Conservation (phyloP, 2,113 vertebrate genomes). For the Strix aluco region DNA sequence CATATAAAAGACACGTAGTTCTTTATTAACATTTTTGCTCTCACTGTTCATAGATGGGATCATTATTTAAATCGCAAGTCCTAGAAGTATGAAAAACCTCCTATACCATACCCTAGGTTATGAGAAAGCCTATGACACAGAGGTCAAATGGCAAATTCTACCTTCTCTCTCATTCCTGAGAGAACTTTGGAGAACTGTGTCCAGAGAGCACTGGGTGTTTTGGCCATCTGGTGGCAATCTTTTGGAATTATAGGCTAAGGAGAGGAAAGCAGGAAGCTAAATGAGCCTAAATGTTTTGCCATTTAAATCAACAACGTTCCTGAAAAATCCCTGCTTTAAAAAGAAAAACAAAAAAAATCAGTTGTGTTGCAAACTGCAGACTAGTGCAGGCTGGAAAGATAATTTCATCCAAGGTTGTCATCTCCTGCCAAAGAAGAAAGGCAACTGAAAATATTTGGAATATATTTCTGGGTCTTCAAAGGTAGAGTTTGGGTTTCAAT, state of each 20-base stretch:
- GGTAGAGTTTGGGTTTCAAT: neutral
- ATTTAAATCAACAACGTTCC: neutral
- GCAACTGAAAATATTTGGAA: neutral
- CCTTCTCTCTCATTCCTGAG: neutral
- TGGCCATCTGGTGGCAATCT: neutral
- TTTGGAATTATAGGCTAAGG: neutral
- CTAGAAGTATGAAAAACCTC: neutral
- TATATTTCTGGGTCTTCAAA: neutral
- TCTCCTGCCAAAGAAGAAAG: constrained; percentile 1
- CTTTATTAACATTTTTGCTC: neutral
- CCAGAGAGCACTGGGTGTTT: neutral
- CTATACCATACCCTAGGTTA: neutral
- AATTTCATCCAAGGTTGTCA: neutral
- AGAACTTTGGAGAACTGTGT: neutral
- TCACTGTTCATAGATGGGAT: neutral
- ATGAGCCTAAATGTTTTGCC: neutral
- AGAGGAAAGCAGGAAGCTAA: neutral
- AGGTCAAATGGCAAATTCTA: neutral
- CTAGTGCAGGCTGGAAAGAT: neutral
- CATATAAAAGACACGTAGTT: neutral
- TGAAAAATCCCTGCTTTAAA: neutral
- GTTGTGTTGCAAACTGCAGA: neutral
- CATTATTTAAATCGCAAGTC: neutral
- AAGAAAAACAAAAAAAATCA: neutral
- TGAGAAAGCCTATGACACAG: neutral